phyloP scores from a whole-genome alignment of 1,140 invertebrate genomes.

The Brachystomella parvula region DNA sequence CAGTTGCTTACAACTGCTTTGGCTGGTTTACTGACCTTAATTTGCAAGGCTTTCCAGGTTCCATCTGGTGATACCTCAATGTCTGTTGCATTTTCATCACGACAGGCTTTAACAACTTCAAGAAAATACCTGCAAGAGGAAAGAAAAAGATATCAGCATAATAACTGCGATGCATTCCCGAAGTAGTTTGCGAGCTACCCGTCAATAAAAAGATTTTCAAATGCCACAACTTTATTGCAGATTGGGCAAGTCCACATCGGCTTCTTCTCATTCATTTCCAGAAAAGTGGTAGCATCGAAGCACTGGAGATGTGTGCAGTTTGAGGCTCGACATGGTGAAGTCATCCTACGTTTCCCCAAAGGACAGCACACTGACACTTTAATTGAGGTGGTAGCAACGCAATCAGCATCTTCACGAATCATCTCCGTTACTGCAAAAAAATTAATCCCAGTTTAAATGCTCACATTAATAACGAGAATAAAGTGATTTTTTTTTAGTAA shows the following conservation, averaged over 20 bases:
- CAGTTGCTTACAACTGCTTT: constrained; percentile 17
- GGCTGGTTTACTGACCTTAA: constrained; percentile 23
- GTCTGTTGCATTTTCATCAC: constrained; percentile 22
- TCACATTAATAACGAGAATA: not conserved
- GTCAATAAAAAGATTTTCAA: constrained; percentile 84
- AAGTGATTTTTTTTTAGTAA: constrained; percentile 3
- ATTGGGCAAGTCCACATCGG: constrained; percentile 98
- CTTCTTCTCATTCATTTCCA: constrained; percentile 98
- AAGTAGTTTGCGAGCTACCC: constrained; percentile 53
- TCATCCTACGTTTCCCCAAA: constrained; percentile 89
- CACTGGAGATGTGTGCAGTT: constrained; percentile 94
- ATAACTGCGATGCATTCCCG: no score
- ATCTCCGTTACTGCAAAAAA: no score
- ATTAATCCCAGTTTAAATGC: constrained; percentile 63
- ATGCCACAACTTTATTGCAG: constrained; percentile 82
- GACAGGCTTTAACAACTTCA: constrained; percentile 24
- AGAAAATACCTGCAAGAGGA: constrained; percentile 25
- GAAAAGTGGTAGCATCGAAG: constrained; percentile 88
- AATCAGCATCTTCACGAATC: constrained; percentile 74
- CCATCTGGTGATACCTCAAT: constrained; percentile 33
- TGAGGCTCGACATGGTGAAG: constrained; percentile 75
- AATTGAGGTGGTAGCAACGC: constrained; percentile 85
- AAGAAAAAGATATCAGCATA: constrained; percentile 18
- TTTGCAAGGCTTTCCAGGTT: constrained; percentile 17
- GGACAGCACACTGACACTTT: constrained; percentile 81